These are phyloP conservation scores for Sander vitreus DNA, from an alignment of 2,113 vertebrate species.

Conservation along the genomic window DNA sequence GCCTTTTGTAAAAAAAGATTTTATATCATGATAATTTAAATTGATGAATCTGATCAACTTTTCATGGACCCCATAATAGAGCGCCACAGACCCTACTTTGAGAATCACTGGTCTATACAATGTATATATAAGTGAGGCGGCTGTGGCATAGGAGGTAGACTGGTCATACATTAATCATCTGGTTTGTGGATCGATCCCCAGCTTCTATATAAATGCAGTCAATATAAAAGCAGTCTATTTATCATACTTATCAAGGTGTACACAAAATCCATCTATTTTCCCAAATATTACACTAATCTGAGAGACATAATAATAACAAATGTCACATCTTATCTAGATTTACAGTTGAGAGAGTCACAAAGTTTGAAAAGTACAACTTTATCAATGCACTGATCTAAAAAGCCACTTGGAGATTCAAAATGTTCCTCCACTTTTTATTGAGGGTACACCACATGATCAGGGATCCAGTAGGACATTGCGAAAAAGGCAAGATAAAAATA, in stretches of 20 bases:
- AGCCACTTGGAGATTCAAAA: slow-evolving; percentile 23
- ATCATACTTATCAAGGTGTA: neutral
- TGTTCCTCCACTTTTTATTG: slow-evolving; percentile 5
- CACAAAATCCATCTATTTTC: neutral
- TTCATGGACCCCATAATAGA: too few species aligned
- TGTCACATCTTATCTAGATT: slow-evolving; percentile 29
- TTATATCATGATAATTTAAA: too few species aligned
- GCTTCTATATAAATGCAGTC: too few species aligned
- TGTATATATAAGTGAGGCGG: neutral
- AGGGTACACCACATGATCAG: slow-evolving; percentile 22
- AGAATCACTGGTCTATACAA: neutral
- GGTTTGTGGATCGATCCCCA: slow-evolving; percentile 8
- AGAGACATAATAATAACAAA: neutral
- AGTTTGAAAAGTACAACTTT: slow-evolving; percentile 21
- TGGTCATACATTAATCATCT: slow-evolving; percentile 6
- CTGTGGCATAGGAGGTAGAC: slow-evolving; percentile 1
- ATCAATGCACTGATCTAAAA: slow-evolving; percentile 4
- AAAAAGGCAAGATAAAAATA: slow-evolving; percentile 43
- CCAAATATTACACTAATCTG: neutral
- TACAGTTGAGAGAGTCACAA: neutral
- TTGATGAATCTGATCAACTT: too few species aligned
- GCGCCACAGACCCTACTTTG: too few species aligned
- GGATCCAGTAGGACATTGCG: slow-evolving; percentile 17
- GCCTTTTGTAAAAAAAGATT: too few species aligned
- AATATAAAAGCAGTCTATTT: neutral